Evolutionary conservation across 2,888 invertebrate species (phyloP).

Genomic region (Pristionchus exspectatus): DNA sequence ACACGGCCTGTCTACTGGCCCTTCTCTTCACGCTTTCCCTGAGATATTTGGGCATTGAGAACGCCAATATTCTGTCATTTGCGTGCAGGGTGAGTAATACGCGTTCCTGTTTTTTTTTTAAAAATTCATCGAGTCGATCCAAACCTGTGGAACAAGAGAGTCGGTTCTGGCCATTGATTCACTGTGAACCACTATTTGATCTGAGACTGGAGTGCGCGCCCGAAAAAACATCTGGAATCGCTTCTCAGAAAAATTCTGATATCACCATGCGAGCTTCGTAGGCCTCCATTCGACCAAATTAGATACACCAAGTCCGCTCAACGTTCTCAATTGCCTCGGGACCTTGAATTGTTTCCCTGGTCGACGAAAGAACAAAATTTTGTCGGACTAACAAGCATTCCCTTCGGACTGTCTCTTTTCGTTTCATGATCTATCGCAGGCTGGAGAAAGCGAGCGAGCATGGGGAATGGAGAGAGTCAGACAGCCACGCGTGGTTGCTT

Average conservation of each 20-base stretch:
- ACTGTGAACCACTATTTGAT: no score
- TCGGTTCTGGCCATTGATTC: no score
- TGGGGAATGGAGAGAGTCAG: neutral
- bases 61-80: slow-evolving; percentile 66
- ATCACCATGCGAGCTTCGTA: no score
- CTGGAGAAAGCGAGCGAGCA: neutral
- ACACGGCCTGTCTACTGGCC: slow-evolving; percentile 70
- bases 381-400: neutral
- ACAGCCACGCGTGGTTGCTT: neutral
- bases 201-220: no score
- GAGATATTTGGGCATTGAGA: slow-evolving; percentile 67
- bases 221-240: no score
- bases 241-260: no score
- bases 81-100: slow-evolving; percentile 71
- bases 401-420: neutral
- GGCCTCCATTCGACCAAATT: no score
- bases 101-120: no score
- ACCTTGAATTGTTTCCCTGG: neutral
- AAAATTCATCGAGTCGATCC: no score
- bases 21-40: slow-evolving; percentile 68
- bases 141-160: no score
- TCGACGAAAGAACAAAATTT: neutral
- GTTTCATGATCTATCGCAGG: neutral
- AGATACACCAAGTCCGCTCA: no score
- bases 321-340: no score